Evolutionary conservation across 2,888 invertebrate species (phyloP).

Genomic region (Melikaiella ostensackeni): DNA sequence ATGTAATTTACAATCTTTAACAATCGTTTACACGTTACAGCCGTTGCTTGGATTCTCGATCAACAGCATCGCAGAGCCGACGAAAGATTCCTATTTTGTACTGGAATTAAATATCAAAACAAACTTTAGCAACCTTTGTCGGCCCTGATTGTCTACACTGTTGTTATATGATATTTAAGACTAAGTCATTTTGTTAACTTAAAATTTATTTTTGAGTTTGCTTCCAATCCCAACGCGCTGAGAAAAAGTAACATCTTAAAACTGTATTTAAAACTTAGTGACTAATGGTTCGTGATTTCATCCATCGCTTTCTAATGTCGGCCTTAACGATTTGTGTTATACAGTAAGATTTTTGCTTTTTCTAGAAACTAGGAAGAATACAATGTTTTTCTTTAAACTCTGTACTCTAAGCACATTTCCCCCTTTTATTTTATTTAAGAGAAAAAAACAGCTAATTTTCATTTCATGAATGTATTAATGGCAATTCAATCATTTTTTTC

Average conservation of each 20-base stretch:
- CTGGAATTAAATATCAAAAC: not conserved
- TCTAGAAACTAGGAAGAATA: slow-evolving; percentile 52
- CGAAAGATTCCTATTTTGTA: not conserved
- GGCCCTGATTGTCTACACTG: slow-evolving; percentile 3
- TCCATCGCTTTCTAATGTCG: not conserved
- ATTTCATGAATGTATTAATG: not conserved
- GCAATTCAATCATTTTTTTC: not conserved
- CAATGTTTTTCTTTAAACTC: slow-evolving; percentile 42
- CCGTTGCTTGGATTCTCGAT: not conserved
- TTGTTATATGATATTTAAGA: slow-evolving; percentile 9
- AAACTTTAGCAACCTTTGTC: not conserved
- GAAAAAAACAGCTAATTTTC: not conserved
- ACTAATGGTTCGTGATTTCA: not conserved
- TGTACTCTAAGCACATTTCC: not conserved
- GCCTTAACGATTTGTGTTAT: not conserved
- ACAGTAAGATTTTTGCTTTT: slow-evolving; percentile 12
- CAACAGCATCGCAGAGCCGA: not conserved
- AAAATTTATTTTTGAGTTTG: slow-evolving; percentile 19
- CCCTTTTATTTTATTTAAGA: not conserved
- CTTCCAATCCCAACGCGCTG: slow-evolving; percentile 6
- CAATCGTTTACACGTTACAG: slow-evolving; percentile 25
- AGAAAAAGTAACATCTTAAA: slow-evolving; percentile 15
- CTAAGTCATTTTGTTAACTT: slow-evolving; percentile 4
- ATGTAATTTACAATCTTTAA: slow-evolving; percentile 28
- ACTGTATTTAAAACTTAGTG: slow-evolving; percentile 6